These are phyloP conservation scores for Callyntrura sp. DNA, from an alignment of 2,888 invertebrate genomes.

Conservation along the genomic window DNA sequence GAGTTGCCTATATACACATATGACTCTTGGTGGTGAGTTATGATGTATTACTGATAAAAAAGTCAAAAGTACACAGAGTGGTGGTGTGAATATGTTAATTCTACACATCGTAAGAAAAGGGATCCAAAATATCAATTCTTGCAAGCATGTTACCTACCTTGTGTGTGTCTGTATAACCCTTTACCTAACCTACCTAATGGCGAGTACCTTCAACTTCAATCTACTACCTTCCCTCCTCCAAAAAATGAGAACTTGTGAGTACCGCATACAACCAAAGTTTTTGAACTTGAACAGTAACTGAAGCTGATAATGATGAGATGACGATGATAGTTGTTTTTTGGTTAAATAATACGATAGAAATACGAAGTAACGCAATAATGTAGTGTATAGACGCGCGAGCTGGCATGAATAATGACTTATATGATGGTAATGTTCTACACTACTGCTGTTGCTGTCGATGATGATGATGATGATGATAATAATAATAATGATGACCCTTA, in stretches of 20 bases:
- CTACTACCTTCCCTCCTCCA: constrained; percentile 20
- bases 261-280: constrained; percentile 30
- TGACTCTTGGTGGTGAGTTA: constrained; percentile 21
- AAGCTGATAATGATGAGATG: constrained; percentile 50
- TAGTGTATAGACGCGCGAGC: constrained; percentile 11
- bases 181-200: constrained; percentile 34
- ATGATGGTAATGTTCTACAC: constrained; percentile 49
- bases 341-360: constrained; percentile 59
- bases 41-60: constrained; percentile 20
- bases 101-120: constrained; percentile 23
- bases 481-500: constrained; percentile 74
- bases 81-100: constrained; percentile 32
- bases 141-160: constrained; percentile 1
- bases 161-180: not conserved
- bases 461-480: constrained; percentile 63
- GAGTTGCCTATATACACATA: not conserved
- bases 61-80: not conserved
- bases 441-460: not conserved
- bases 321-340: constrained; percentile 57
- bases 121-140: constrained; percentile 20
- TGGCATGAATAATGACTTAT: constrained; percentile 64
- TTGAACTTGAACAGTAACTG: constrained; percentile 69
- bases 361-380: not conserved
- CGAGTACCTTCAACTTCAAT: constrained; percentile 60
- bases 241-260: not conserved